Percentiles rank a stretch among this genome's conserved stretches.
phyloP scores from a whole-genome alignment of 2,888 invertebrate genomes.

The Minunthozetes semirufus region DNA sequence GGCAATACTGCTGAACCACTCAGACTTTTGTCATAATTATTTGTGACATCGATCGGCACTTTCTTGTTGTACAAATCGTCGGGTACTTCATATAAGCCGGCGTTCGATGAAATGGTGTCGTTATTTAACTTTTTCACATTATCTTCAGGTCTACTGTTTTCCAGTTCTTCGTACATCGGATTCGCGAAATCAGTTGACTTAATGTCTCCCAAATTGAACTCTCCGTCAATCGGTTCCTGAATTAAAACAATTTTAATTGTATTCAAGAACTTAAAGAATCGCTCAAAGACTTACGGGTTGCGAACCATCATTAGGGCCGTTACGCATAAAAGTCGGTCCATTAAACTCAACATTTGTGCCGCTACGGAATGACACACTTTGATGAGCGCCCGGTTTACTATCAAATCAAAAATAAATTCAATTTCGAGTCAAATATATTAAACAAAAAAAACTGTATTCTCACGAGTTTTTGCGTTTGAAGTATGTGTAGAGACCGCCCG shows the following conservation, averaged over 20 bases:
- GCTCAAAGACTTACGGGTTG: constrained; percentile 40
- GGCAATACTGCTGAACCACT: constrained; percentile 65
- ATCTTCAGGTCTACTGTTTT: constrained; percentile 35
- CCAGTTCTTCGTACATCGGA: constrained; percentile 87
- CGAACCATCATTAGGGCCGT: constrained; percentile 42
- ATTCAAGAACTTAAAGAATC: background rate
- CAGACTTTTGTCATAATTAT: constrained; percentile 17
- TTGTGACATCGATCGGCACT: constrained; percentile 33
- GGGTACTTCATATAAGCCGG: constrained; percentile 45
- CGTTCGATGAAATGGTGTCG: constrained; percentile 37
- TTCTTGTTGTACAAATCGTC: constrained; percentile 39
- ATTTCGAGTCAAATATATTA: background rate
- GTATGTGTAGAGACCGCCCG: constrained; percentile 59
- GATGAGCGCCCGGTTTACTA: constrained; percentile 69
- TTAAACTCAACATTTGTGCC: constrained; percentile 89
- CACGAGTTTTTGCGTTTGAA: constrained; percentile 63
- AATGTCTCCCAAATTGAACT: constrained; percentile 70
- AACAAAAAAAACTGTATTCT: constrained; percentile 50
- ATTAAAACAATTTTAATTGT: background rate
- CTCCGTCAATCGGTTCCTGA: constrained; percentile 64
- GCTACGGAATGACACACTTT: constrained; percentile 84
- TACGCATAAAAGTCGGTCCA: constrained; percentile 47
- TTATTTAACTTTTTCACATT: constrained; percentile 32
- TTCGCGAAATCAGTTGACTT: constrained; percentile 80
- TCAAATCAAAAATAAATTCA: constrained; percentile 36